Percentiles rank a stretch among this genome's conserved stretches.
These are phyloP conservation scores for Amiota communis DNA, from an alignment of 2,888 invertebrate genomes.

Conservation along the genomic window DNA sequence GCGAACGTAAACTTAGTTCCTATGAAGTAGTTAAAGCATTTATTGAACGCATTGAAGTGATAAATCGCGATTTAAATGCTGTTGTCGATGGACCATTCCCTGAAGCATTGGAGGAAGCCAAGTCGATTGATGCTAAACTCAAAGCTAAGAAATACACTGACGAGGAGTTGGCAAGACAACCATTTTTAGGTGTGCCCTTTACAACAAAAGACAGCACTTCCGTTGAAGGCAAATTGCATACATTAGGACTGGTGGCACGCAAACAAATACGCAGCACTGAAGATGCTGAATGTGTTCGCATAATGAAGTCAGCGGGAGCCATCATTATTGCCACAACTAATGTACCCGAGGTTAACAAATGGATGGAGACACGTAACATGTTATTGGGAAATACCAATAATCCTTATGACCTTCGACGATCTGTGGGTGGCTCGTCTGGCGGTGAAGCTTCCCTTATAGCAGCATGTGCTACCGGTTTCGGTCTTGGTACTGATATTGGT, in stretches of 20 bases:
- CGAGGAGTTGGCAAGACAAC: constrained; percentile 80
- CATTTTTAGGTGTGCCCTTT: constrained; percentile 92
- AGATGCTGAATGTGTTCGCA: constrained; percentile 86
- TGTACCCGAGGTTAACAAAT: constrained; percentile 93
- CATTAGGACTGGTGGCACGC: constrained; percentile 80
- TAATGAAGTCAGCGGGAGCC: constrained; percentile 86
- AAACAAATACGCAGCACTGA: constrained; percentile 77
- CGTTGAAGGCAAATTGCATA: constrained; percentile 81
- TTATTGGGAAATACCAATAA: constrained; percentile 92
- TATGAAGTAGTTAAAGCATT: constrained; percentile 82
- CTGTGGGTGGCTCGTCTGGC: constrained; percentile 94
- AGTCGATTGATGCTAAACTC: constrained; percentile 81
- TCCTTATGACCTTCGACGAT: constrained; percentile 90
- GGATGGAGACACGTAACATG: constrained; percentile 90
- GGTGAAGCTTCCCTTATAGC: constrained; percentile 86
- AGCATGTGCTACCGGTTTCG: constrained; percentile 86
- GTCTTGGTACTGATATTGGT: constrained; percentile 95
- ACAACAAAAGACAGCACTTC: constrained; percentile 92
- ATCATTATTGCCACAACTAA: constrained; percentile 93
- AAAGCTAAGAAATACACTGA: constrained; percentile 76
- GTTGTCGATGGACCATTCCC: constrained; percentile 87
- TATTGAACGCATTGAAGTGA: constrained; percentile 82
- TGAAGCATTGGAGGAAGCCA: constrained; percentile 81
- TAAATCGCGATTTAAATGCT: constrained; percentile 84
- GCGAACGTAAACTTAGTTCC: constrained; percentile 78